These are phyloP conservation scores for Rutpela maculata DNA, from an alignment of 2,888 invertebrate species.

Conservation along the genomic window DNA sequence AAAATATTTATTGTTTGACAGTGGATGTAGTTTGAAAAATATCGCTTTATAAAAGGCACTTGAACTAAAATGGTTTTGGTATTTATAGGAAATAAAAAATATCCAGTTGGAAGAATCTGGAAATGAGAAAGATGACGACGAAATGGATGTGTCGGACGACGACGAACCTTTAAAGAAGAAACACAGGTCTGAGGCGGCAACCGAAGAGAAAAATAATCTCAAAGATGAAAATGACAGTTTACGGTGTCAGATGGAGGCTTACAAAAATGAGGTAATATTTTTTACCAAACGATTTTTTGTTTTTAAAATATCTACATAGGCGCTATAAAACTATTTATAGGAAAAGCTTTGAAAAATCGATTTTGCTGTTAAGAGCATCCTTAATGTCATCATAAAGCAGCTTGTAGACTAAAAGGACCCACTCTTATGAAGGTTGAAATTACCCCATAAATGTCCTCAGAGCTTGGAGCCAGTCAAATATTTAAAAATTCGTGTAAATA, in stretches of 20 bases:
- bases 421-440: no score
- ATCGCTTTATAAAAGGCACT: neutral
- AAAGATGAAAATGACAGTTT: conserved; percentile 93
- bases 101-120: conserved; percentile 79
- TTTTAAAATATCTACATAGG: no score
- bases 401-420: no score
- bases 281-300: neutral
- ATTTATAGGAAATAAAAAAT: conserved; percentile 81
- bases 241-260: conserved; percentile 93
- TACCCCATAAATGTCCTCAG: no score
- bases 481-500: no score
- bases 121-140: conserved; percentile 84
- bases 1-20: conserved; percentile 30
- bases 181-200: conserved; percentile 62
- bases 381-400: no score
- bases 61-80: neutral
- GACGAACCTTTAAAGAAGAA: conserved; percentile 76
- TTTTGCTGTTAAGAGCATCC: no score
- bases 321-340: no score
- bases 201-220: conserved; percentile 66
- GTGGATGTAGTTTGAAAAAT: conserved; percentile 36
- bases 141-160: conserved; percentile 91
- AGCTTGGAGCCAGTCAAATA: no score
- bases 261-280: conserved; percentile 85
- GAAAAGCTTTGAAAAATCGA: no score